Evolutionary conservation across 2,888 invertebrate genomes (phyloP).

Genomic region (Spilarctia lutea): DNA sequence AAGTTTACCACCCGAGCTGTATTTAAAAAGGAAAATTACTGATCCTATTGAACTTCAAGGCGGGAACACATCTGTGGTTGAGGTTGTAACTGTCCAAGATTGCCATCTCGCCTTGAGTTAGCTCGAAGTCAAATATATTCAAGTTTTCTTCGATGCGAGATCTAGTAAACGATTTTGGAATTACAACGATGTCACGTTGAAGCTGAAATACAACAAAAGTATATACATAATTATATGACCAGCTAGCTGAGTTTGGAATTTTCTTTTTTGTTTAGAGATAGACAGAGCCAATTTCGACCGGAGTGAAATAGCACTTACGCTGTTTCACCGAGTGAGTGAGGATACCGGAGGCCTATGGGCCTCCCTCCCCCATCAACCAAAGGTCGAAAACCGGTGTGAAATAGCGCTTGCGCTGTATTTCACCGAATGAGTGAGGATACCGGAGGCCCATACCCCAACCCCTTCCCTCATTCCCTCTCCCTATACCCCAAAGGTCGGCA

Average conservation of each 20-base stretch:
- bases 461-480: too few relatives aligned
- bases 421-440: too few relatives aligned
- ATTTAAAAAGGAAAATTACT: slow-evolving; percentile 71
- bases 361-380: too few relatives aligned
- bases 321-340: too few relatives aligned
- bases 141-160: slow-evolving; percentile 90
- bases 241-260: too few relatives aligned
- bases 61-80: slow-evolving; percentile 81
- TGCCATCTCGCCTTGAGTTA: slow-evolving; percentile 85
- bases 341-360: too few relatives aligned
- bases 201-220: slow-evolving; percentile 59
- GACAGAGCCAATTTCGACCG: too few relatives aligned
- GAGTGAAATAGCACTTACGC: too few relatives aligned
- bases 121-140: slow-evolving; percentile 88
- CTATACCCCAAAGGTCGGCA: too few relatives aligned
- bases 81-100: slow-evolving; percentile 85
- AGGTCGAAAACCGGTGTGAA: too few relatives aligned
- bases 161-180: slow-evolving; percentile 92
- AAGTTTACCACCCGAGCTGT: neutral
- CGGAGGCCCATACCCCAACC: too few relatives aligned
- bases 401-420: too few relatives aligned
- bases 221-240: neutral
- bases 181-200: slow-evolving; percentile 89
- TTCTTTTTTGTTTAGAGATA: neutral
- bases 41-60: slow-evolving; percentile 47